Base-by-base conservation (phyloP, 2,888 invertebrate genomes). In the Andrena bicolor region DNA sequence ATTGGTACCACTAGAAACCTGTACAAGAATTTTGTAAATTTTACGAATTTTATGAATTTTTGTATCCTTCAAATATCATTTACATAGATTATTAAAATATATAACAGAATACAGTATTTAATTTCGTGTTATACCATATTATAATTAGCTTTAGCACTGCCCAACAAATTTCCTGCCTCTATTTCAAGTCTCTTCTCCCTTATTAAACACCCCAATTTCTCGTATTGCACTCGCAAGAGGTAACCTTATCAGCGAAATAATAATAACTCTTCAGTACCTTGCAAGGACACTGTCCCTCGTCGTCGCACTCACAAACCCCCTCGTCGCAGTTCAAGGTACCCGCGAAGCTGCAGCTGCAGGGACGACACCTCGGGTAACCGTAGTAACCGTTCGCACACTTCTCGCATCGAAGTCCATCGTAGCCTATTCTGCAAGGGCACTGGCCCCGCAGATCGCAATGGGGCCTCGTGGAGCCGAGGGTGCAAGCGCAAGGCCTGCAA, bases 301-400 rank as follows among this genome's bases (percentile, higher is more conserved):
- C 95, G 88, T 97, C 96, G 91, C 98, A 98, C 13, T 97, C 96
- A 90, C 98, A 98, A 5, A 95, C 96, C 16, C 93, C 94, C 23
- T 95, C 94, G 0, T 94, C 94, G 51, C 96, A 96, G 76, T 90
- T 90, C 72, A 95, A 93, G 0, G 97, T 97, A 13, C 98, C 99
- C 13, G 96, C 96, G 0, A 94, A 92, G 91, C 97, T 96, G 94
- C 99, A 99, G 90, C 96, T 96, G 93, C 99, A 99, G 8, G 96
- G 96, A 58, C 96, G 95, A 94, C 99, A 99, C 86, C 97, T 96
- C 5, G 99, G 97, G 94, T 97, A 98, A 16, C 98, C 98, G 95
- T 97, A 98, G 94, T 97, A 97, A 0, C 99, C 99, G 6, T 95
- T 95, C 2, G 96, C 96, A 92, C 99, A 99, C 56, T 95, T 94